phyloP scores from a whole-genome alignment of 2,888 invertebrate genomes.

The Philonicus albiceps region DNA sequence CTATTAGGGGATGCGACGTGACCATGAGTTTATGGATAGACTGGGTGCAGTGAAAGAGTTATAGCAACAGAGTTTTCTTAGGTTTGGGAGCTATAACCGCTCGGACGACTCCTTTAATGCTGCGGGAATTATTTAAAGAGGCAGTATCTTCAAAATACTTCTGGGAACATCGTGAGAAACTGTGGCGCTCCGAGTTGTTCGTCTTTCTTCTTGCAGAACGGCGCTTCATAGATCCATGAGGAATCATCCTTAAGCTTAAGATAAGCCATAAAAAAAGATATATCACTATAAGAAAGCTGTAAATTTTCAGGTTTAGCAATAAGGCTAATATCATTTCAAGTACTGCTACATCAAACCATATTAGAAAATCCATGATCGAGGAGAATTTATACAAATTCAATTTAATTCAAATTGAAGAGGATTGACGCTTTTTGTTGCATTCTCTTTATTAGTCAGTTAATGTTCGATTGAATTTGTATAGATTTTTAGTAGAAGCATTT shows the following conservation, averaged over 20 bases:
- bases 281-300: not conserved
- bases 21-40: not conserved
- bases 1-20: not conserved
- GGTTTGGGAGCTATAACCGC: not conserved
- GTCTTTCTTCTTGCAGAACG: not conserved
- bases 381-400: not conserved
- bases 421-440: not conserved
- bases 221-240: not conserved
- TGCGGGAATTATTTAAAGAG: not conserved
- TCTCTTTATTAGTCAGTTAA: not conserved
- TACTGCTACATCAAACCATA: not conserved
- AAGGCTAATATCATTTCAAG: not conserved
- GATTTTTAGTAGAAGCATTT: no score
- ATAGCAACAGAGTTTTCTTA: not conserved
- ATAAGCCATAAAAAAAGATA: not conserved
- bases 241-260: not conserved
- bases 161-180: slow-evolving; percentile 8
- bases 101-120: not conserved
- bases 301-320: not conserved
- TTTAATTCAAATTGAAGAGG: not conserved
- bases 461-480: no score
- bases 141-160: not conserved
- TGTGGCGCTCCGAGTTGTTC: not conserved
- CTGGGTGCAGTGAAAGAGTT: not conserved
- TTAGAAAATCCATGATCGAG: not conserved